Evolutionary conservation across 2,888 invertebrate genomes (phyloP), one percentile per base, ranked within the genome.

Genomic region (Cantharis flavilabris): DNA sequence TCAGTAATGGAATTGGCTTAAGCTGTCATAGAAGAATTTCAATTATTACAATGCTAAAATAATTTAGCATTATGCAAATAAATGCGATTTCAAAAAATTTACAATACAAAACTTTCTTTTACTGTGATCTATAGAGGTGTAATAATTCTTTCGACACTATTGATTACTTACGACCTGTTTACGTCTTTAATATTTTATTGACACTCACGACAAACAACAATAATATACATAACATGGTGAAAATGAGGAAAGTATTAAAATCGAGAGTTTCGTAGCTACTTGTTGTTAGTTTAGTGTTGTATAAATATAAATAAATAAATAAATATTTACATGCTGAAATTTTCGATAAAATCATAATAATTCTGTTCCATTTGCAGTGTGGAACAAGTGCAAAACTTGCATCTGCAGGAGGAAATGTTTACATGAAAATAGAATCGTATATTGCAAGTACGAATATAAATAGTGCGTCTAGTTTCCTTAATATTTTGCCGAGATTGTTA

Each of bases 151-250:
- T 67, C n/a, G 26, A 67, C 13, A 26, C 13, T 20, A 67, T 67
- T 67, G 23, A 26, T 67, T 23, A 67, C 65, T 67, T 67, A n/a
- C 23, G 65, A 67, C 65, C 65, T 67, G 65, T 67, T 67, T 67
- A n/a, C 11, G 20, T 67, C 13, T 65, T 20, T 13, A 23, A 23
- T 65, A 65, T 67, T 23, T 67, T 16, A 23, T 67, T 23, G 65
- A 67, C 23, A 30, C 28, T 30, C 28, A 20, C 65, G 11, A 64
- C 10, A 49, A 49, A 49, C n/a, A 2, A 49, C 18, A 20, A 20
- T 16, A 16, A 16, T 64, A 64, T 64, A 30, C 4, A 13, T 64
- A 64, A 18, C 18, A 18, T 16, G 20, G 64, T 64, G 64, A 64
- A 64, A 64, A 16, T 64, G 18, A 67, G 65, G 65, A 67, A 67